Evolutionary conservation across 2,113 vertebrate species (phyloP).

Genomic region (Phaethornis superciliosus): DNA sequence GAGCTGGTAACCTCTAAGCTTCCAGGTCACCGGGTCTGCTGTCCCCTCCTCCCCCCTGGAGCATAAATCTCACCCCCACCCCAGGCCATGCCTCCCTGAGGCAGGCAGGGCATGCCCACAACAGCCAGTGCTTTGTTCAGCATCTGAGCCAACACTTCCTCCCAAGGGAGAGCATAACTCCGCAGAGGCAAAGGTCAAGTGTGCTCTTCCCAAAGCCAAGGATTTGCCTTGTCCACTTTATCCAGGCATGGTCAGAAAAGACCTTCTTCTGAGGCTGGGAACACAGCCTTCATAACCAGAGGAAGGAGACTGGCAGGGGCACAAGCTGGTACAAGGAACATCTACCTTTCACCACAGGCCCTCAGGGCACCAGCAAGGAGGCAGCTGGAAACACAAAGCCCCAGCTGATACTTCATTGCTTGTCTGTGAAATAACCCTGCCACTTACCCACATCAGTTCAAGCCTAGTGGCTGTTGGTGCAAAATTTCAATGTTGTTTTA

Average conservation of each 20-base stretch:
- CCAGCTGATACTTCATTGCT: not conserved
- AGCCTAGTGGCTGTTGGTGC: not conserved
- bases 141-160: slow-evolving; percentile 57
- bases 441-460: not conserved
- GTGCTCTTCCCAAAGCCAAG: slow-evolving; percentile 61
- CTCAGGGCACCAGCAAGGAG: not conserved
- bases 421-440: not conserved
- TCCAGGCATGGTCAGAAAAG: not conserved
- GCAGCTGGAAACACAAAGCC: not conserved
- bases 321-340: not conserved
- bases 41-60: not conserved
- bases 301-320: not conserved
- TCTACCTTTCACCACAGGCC: not conserved
- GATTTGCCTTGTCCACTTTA: slow-evolving; percentile 42
- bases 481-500: not conserved
- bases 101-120: slow-evolving; percentile 9
- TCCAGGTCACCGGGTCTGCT: slow-evolving; percentile 1
- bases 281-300: not conserved
- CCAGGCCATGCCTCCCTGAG: not conserved
- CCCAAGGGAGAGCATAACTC: not conserved
- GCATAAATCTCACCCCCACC: not conserved
- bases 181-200: slow-evolving; percentile 57
- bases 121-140: slow-evolving; percentile 12
- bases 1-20: not conserved
- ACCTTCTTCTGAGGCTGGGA: not conserved